Evolutionary conservation across 2,888 invertebrate genomes (phyloP), one percentile per base, ranked within the genome.

Genomic region (Ectobius pallidus): DNA sequence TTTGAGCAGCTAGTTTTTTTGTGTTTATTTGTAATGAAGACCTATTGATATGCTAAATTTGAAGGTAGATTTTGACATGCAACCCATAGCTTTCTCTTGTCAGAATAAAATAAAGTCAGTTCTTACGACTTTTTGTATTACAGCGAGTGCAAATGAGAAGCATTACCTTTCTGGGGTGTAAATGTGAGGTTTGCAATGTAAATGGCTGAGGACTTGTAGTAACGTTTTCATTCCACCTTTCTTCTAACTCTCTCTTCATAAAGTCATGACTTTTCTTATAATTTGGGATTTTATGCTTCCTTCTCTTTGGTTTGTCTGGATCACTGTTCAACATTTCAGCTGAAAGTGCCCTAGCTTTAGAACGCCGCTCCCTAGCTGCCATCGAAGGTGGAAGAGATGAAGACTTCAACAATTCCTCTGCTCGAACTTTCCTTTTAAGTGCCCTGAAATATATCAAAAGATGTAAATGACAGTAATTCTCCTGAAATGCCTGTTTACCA

Each of bases 351-450:
- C 49, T 69, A n/a, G 44, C 44, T 65, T 70, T 62, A 6, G 71
- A 42, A 27, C 74, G 18, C 32, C 73, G 62, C 77, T 91, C 90
- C 32, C 91, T 83, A 69, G 88, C 85, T 0, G 89, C 90, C 90
- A 91, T 91, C 1, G 88, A 87, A 0, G 90, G 90, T 0, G 92
- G 92, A 73, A 89, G 83, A 42, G 87, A 88, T 0, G 92, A 87
- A 1, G 86, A 86, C 74, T 87, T 87, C 68, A 92, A 81, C 85
- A 92, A 84, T 81, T 92, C 91, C 77, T 91, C 90, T 0, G 92
- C 88, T 73, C 92, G 84, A 44, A 92, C 87, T 78, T 88, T 89
- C 77, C 89, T 89, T 78, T 90, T 90, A 78, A 91, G 84, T 20
- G 87, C 85, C 76, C 90, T 89, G 76, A 58, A 58, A 58, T 16